Conservation (phyloP, 2,113 vertebrate genomes). For the Zapus hudsonius region DNA sequence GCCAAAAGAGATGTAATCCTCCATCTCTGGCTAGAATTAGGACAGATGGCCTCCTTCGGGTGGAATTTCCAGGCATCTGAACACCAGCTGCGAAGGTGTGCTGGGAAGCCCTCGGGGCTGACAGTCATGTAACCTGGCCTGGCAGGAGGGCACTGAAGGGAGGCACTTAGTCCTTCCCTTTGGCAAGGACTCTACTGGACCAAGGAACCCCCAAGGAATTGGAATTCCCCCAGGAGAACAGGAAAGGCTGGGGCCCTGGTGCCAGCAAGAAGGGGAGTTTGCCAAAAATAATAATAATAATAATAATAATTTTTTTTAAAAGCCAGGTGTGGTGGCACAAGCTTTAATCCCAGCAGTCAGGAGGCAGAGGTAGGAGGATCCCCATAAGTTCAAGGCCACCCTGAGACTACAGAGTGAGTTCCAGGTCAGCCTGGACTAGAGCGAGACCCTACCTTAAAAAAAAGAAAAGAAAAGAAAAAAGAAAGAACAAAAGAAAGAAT, state of each 20-base stretch:
- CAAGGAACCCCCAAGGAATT: neutral
- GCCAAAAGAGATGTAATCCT: neutral
- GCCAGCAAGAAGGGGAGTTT: neutral
- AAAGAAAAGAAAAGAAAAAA: no score
- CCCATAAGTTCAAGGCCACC: no score
- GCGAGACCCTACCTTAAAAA: no score
- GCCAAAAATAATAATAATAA: no score
- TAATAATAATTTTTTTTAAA: no score
- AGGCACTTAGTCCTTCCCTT: rapidly evolving
- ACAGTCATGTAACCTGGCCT: neutral
- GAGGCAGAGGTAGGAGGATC: no score
- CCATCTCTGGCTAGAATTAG: neutral
- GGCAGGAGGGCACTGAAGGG: neutral
- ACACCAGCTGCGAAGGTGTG: neutral
- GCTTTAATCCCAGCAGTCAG: no score
- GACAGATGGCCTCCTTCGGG: neutral
- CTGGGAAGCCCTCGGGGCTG: neutral
- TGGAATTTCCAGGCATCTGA: neutral
- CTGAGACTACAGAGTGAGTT: no score
- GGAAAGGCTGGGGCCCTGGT: neutral
- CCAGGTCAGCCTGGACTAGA: no score
- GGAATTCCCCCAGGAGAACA: neutral
- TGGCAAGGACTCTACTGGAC: neutral
- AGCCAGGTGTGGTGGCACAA: no score
- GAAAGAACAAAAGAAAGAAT: no score